These are phyloP conservation scores for Stegodyphus mimosarum DNA, from an alignment of 1,140 invertebrate genomes.

Conservation along the genomic window DNA sequence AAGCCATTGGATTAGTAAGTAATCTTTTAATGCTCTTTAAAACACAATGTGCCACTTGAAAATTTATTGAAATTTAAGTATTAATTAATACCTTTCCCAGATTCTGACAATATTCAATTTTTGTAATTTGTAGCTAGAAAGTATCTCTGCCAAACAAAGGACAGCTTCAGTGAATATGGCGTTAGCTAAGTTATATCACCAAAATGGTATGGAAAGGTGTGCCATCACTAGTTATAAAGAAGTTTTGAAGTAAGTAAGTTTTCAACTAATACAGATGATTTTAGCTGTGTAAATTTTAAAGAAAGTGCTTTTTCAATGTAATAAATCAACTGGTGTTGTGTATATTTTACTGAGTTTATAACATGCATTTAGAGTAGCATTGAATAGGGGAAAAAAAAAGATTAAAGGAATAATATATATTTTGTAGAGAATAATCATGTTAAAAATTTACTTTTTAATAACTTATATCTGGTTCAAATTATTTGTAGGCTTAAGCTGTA, in stretches of 20 bases:
- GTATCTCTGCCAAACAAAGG: conserved; percentile 77
- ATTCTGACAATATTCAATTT: neutral
- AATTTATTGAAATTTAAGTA: neutral
- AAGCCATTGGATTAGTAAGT: conserved; percentile 74
- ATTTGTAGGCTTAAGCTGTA: too few relatives aligned
- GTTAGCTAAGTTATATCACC: conserved; percentile 78
- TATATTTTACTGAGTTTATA: too few relatives aligned
- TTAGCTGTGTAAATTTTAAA: too few relatives aligned
- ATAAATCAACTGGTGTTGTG: too few relatives aligned
- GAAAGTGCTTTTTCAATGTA: too few relatives aligned
- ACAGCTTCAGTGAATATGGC: conserved; percentile 79
- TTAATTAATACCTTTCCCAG: neutral
- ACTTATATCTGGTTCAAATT: too few relatives aligned
- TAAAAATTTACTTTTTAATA: too few relatives aligned
- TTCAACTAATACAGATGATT: neutral
- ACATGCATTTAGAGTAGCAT: too few relatives aligned
- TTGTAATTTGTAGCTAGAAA: conserved; percentile 71
- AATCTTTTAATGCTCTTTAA: neutral
- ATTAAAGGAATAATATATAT: too few relatives aligned
- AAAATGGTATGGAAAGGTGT: conserved; percentile 78
- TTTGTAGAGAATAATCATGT: too few relatives aligned
- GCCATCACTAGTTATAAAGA: conserved; percentile 81
- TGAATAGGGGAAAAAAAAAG: too few relatives aligned
- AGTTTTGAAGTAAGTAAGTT: conserved; percentile 74
- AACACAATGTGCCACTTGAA: too few relatives aligned